These are phyloP conservation scores for Cryptophagus acutangulus DNA, from an alignment of 2,888 invertebrate genomes.

Conservation along the genomic window DNA sequence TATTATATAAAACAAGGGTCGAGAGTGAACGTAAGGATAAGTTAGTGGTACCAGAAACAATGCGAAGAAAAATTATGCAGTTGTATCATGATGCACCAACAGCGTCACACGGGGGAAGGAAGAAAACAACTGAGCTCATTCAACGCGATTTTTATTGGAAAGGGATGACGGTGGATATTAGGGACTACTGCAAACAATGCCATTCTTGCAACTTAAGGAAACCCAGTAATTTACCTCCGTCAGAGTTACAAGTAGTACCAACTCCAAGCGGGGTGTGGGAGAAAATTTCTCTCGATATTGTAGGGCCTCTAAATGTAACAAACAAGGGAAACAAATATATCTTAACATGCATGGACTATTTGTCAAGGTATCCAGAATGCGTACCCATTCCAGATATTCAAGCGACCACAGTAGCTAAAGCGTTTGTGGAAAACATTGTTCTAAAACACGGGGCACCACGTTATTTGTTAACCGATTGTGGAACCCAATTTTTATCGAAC, in stretches of 20 bases:
- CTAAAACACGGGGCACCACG: slow-evolving; percentile 20
- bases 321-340: slow-evolving; percentile 22
- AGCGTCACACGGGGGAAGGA: not conserved
- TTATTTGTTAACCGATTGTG: slow-evolving; percentile 33
- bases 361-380: slow-evolving; percentile 22
- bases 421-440: slow-evolving; percentile 19
- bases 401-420: slow-evolving; percentile 19
- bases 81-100: slow-evolving; percentile 15
- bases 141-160: slow-evolving; percentile 22
- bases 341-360: slow-evolving; percentile 24
- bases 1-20: slow-evolving; percentile 1
- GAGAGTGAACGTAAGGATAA: not conserved
- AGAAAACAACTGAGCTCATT: not conserved
- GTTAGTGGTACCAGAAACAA: not conserved
- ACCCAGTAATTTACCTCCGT: not conserved
- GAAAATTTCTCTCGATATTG: slow-evolving; percentile 22
- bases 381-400: slow-evolving; percentile 18
- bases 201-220: slow-evolving; percentile 23
- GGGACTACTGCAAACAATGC: slow-evolving; percentile 20
- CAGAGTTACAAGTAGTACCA: slow-evolving; percentile 3
- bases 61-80: slow-evolving; percentile 12
- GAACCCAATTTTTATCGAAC: slow-evolving; percentile 28
- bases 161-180: slow-evolving; percentile 17
- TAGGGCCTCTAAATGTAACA: slow-evolving; percentile 24
- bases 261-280: slow-evolving; percentile 17